Conservation (phyloP, 2,113 vertebrate genomes). For the Clupea harengus region DNA sequence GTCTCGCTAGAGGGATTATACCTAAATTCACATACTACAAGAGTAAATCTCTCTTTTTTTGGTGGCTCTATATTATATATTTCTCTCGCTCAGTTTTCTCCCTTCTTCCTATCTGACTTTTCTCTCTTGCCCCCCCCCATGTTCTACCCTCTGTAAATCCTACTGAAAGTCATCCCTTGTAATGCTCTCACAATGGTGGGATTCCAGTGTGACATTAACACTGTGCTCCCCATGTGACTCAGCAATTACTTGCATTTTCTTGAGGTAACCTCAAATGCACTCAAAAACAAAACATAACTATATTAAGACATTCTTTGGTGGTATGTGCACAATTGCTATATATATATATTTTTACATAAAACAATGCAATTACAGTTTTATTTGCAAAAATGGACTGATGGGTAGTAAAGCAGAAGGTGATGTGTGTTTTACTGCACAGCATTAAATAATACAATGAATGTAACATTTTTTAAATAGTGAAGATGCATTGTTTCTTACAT, state of each 20-base stretch:
- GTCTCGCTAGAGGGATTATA: conserved; percentile 8
- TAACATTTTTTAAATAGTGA: background rate
- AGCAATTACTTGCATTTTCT: conserved; percentile 14
- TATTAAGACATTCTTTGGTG: background rate
- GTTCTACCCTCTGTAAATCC: conserved; percentile 23
- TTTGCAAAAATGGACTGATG: background rate
- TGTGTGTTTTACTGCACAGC: background rate
- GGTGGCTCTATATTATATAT: background rate
- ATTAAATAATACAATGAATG: background rate
- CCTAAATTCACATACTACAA: conserved; percentile 32
- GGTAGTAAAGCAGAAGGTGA: too few species aligned
- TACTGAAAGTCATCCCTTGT: conserved; percentile 26
- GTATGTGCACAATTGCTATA: too few species aligned
- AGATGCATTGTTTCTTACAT: background rate
- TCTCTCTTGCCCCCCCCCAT: background rate
- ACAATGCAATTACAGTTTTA: background rate
- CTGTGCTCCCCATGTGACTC: conserved; percentile 29
- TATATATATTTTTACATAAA: too few species aligned
- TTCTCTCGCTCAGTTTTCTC: background rate
- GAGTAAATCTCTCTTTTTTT: conserved; percentile 21
- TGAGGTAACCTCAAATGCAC: background rate
- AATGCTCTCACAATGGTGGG: conserved; percentile 25
- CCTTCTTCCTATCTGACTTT: background rate
- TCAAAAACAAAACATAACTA: background rate
- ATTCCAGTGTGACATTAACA: conserved; percentile 26